Evolutionary conservation across 2,888 invertebrate species (phyloP), one percentile per base, ranked within the genome.

Genomic region (Aleiodes leptofemur): DNA sequence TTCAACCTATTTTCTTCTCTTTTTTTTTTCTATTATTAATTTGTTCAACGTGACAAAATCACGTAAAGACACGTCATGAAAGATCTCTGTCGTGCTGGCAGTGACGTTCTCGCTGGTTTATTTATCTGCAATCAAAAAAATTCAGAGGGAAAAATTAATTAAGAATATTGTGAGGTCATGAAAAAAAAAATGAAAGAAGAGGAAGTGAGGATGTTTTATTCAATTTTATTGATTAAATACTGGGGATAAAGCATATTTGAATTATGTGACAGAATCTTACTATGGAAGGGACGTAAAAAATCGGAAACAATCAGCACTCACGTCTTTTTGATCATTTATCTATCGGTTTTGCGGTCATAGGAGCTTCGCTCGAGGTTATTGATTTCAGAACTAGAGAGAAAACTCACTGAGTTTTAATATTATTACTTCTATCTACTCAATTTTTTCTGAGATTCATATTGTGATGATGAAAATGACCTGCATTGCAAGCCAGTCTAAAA

Each of bases 61-160:
- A 16, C 70, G 70, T 29, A 31, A 13, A 23, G 13, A 50, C 14
- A 57, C 55, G 48, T 38, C 74, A 71, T 74, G 74, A 78, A 79
- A 2, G 77, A 72, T 79, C 75, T 76, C 74, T 77, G 76, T 64
- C 73, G 66, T 38, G 73, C 61, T 74, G 78, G 76, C 79, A 81
- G 81, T 80, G 75, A 78, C 76, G 66, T 74, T 78, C 53, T 61
- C 70, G 76, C 77, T 79, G 78, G 71, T 81, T 43, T 75, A 79
- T 78, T 48, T 76, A 76, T 81, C 82, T 82, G 82, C 43, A 80
- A 80, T 71, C 70, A 81, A 31, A 81, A 70, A 59, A 74, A 77
- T 55, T 31, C 31, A 59, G 43, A 76, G 66, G 9, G 8, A 73
- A 69, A 74, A 70, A 48, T 68, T 74, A 31, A 64, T 69, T 69